Conservation (phyloP, 2,113 vertebrate genomes). For the Manacus vitellinus region DNA sequence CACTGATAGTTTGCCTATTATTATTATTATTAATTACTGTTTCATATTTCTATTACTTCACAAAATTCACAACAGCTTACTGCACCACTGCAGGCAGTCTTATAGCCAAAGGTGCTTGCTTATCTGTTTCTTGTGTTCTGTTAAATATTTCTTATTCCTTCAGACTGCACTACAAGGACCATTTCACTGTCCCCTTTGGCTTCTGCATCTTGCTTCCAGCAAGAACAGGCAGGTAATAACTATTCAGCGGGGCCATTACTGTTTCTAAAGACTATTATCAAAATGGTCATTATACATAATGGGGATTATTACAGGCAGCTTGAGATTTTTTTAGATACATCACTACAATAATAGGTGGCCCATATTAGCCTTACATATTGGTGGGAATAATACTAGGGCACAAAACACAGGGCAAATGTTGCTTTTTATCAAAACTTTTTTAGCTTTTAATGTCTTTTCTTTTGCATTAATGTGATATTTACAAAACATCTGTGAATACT, state of each 20-base stretch:
- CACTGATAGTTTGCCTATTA: slow-evolving; percentile 2
- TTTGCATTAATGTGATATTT: slow-evolving; percentile 70
- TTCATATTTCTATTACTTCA: slow-evolving; percentile 63
- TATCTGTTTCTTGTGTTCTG: slow-evolving; percentile 75
- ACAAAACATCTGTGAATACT: slow-evolving; percentile 48
- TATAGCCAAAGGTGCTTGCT: slow-evolving; percentile 62
- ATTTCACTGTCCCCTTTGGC: slow-evolving; percentile 83
- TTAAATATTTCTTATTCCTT: slow-evolving; percentile 83
- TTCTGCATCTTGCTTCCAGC: slow-evolving; percentile 81
- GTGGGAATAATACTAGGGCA: slow-evolving; percentile 69
- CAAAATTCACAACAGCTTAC: slow-evolving; percentile 59
- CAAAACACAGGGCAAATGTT: slow-evolving; percentile 64
- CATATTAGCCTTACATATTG: slow-evolving; percentile 76
- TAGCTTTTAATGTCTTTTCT: slow-evolving; percentile 61
- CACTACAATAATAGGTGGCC: slow-evolving; percentile 78
- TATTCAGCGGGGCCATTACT: slow-evolving; percentile 80
- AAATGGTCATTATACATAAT: slow-evolving; percentile 89
- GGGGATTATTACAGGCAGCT: slow-evolving; percentile 87
- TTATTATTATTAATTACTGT: slow-evolving; percentile 38
- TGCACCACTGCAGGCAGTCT: slow-evolving; percentile 40
- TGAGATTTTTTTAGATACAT: slow-evolving; percentile 85
- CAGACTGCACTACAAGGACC: slow-evolving; percentile 77
- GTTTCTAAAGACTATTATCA: slow-evolving; percentile 88
- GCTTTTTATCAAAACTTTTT: slow-evolving; percentile 71
- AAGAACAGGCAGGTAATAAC: slow-evolving; percentile 85